Conservation (phyloP, 2,113 vertebrate genomes). For the Microcebus lehilahytsara region DNA sequence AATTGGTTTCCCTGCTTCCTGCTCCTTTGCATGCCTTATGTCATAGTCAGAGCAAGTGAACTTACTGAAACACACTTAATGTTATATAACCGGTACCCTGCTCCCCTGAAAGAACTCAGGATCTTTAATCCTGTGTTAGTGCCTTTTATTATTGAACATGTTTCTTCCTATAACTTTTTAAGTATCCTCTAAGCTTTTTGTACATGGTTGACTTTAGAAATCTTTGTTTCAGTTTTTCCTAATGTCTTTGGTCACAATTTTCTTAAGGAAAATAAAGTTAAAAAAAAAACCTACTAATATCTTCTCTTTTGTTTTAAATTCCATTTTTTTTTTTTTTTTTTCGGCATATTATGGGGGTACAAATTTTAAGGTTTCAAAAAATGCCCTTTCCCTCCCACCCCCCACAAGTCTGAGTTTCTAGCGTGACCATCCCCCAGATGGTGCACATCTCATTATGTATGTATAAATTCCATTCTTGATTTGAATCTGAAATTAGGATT, state of each 20-base stretch:
- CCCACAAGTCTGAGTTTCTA: too few relatives aligned
- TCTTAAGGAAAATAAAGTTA: not conserved
- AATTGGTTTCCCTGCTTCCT: not conserved
- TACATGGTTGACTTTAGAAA: not conserved
- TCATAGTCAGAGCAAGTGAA: not conserved
- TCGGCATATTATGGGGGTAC: too few relatives aligned
- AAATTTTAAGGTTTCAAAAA: too few relatives aligned
- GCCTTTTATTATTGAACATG: not conserved
- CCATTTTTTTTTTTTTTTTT: not conserved
- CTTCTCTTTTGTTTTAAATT: not conserved
- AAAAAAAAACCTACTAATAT: not conserved
- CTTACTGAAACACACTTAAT: not conserved
- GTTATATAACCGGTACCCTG: not conserved
- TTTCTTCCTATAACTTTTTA: not conserved
- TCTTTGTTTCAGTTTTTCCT: not conserved
- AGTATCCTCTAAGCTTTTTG: not conserved
- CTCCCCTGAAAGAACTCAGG: not conserved
- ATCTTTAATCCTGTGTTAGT: not conserved
- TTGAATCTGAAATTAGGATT: slow-evolving; percentile 9
- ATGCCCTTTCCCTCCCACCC: too few relatives aligned
- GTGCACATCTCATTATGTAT: too few relatives aligned
- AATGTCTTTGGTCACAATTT: not conserved
- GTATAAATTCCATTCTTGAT: not conserved
- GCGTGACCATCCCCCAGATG: too few relatives aligned
- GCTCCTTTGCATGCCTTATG: not conserved